A percentile compares a stretch with the other conserved stretches of the same genome.
Evolutionary conservation across 2,113 vertebrate genomes (phyloP).

Genomic region (Taurulus bubalis): DNA sequence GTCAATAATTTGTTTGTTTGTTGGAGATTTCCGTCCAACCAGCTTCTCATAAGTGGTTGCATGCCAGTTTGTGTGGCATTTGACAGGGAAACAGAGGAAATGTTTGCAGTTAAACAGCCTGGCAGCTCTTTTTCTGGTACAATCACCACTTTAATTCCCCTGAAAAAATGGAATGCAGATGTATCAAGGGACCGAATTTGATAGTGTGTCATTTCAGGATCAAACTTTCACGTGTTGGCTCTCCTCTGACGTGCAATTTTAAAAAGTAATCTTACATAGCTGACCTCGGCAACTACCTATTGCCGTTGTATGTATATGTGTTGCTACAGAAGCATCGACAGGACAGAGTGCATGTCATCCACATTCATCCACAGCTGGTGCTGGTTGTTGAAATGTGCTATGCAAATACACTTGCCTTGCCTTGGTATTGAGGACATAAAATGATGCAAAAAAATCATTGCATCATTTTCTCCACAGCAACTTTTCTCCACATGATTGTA

Average conservation of each 20-base stretch:
- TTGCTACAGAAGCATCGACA: not conserved
- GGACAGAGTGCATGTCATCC: not conserved
- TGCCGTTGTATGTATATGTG: not conserved
- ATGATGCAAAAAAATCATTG: not conserved
- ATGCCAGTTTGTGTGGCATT: not conserved
- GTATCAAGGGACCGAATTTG: not conserved
- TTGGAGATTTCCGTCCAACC: not conserved
- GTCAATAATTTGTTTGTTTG: too few species aligned
- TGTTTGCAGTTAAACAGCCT: not conserved
- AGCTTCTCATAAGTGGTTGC: too few species aligned
- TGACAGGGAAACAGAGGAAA: not conserved
- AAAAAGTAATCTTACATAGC: not conserved
- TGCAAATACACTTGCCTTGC: too few species aligned
- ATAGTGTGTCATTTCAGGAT: not conserved
- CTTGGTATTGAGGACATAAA: not conserved
- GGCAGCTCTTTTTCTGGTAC: not conserved
- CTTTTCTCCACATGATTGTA: conserved; percentile 6
- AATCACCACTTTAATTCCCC: not conserved
- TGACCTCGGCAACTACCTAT: too few species aligned
- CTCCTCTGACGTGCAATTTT: too few species aligned
- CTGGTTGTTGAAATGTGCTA: too few species aligned
- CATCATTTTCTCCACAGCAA: not conserved
- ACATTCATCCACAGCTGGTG: not conserved
- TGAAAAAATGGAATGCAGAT: not conserved
- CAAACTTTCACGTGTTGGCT: too few species aligned